Evolutionary conservation across 2,113 vertebrate species (phyloP).

Genomic region (crab-eating macaque (Macaca fascicularis)): DNA sequence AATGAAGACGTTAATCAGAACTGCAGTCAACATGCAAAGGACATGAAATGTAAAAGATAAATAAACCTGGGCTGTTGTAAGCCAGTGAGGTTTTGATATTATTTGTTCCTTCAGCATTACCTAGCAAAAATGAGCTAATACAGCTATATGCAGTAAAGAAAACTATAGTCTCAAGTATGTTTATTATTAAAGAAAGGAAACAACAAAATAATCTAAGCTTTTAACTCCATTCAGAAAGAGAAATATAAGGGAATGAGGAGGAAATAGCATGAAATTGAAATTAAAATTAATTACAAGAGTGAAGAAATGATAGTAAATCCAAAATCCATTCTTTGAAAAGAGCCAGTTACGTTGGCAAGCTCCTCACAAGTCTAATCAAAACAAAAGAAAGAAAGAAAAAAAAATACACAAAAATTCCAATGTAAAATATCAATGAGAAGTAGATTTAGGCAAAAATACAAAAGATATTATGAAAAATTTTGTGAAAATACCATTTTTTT

Average conservation of each 20-base stretch:
- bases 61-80: neutral
- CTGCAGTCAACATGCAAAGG: neutral
- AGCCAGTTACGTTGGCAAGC: neutral
- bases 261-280: neutral
- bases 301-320: constrained; percentile 1
- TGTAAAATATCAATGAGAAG: neutral
- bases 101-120: neutral
- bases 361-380: neutral
- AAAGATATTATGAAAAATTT: neutral
- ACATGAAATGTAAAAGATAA: neutral
- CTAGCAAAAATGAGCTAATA: neutral
- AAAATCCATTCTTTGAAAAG: constrained; percentile 19
- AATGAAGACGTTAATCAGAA: neutral
- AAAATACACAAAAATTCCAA: neutral
- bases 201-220: neutral
- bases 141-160: neutral
- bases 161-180: neutral
- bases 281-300: constrained; percentile 55
- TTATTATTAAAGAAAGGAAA: neutral
- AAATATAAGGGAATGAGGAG: neutral
- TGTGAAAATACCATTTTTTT: neutral
- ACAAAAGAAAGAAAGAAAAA: neutral
- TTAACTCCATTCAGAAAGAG: neutral
- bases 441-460: constrained; percentile 15
- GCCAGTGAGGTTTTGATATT: neutral